These are phyloP conservation scores for Drosophila melanosoma DNA, from an alignment of 2,888 invertebrate genomes.

Conservation along the genomic window DNA sequence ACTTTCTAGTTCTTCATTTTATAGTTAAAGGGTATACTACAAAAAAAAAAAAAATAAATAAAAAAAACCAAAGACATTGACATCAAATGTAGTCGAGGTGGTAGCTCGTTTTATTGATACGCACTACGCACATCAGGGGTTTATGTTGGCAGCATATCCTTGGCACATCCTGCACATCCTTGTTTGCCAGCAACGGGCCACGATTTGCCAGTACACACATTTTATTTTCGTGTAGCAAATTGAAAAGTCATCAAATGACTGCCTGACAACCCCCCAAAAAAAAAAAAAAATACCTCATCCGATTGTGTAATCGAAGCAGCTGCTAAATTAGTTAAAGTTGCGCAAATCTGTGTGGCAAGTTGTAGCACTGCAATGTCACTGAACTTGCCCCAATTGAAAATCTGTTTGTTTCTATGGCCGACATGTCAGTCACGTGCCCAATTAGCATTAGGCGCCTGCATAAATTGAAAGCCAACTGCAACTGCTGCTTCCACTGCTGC, in stretches of 20 bases:
- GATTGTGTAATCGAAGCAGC: constrained; percentile 32
- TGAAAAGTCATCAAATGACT: constrained; percentile 63
- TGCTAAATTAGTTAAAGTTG: constrained; percentile 40
- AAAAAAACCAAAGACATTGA: constrained; percentile 53
- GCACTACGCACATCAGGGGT: constrained; percentile 60
- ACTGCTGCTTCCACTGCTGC: background rate
- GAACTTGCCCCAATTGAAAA: constrained; percentile 7
- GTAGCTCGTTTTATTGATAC: constrained; percentile 57
- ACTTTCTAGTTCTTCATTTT: background rate
- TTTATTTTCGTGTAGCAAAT: constrained; percentile 70
- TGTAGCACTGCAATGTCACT: constrained; percentile 8
- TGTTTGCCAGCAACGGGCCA: constrained; percentile 19
- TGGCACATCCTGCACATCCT: constrained; percentile 24
- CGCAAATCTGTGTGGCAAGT: constrained; percentile 27
- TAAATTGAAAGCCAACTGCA: background rate
- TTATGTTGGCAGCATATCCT: constrained; percentile 44
- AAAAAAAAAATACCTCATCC: background rate
- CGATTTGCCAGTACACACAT: constrained; percentile 21
- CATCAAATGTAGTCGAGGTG: constrained; percentile 65
- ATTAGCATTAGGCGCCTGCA: constrained; percentile 39
- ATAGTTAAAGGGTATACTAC: constrained; percentile 11
- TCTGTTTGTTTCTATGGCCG: constrained; percentile 1
- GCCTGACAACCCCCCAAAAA: background rate
- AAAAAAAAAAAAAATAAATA: no score
- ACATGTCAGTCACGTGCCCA: constrained; percentile 59